These are phyloP conservation scores for Sciurus vulgaris DNA, from an alignment of 2,797 vertebrate species.

Conservation along the genomic window DNA sequence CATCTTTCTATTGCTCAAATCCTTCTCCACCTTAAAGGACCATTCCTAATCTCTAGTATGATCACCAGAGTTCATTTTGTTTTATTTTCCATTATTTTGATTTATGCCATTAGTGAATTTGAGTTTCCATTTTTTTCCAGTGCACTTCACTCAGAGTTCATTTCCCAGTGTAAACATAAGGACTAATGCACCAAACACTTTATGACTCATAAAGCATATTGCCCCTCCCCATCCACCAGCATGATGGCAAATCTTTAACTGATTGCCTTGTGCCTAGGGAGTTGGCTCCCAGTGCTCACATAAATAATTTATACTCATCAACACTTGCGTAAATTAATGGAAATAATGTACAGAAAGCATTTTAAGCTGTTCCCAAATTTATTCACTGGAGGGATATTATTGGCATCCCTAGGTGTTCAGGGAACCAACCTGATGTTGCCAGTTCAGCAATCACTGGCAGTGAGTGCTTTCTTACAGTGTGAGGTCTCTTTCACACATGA, in stretches of 20 bases:
- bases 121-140: background rate
- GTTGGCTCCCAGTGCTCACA: background rate
- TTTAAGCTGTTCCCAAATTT: slow-evolving; percentile 2
- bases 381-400: background rate
- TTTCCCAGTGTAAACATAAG: slow-evolving; percentile 35
- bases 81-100: background rate
- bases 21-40: background rate
- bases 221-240: background rate
- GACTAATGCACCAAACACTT: slow-evolving; percentile 31
- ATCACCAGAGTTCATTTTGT: background rate
- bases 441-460: background rate
- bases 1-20: background rate
- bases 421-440: background rate
- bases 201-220: slow-evolving; percentile 34
- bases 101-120: background rate
- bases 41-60: background rate
- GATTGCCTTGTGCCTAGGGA: slow-evolving; percentile 42
- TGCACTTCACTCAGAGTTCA: slow-evolving; percentile 58
- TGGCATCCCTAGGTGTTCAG: background rate
- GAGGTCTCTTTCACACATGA: slow-evolving; percentile 27
- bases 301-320: slow-evolving; percentile 73
- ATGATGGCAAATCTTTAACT: slow-evolving; percentile 51
- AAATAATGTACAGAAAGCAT: slow-evolving; percentile 53
- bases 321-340: slow-evolving; percentile 68
- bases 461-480: background rate